Evolutionary conservation across 92 coral and sea anemone species (phyloP).

Genomic region (Palythoa caribaeorum): DNA sequence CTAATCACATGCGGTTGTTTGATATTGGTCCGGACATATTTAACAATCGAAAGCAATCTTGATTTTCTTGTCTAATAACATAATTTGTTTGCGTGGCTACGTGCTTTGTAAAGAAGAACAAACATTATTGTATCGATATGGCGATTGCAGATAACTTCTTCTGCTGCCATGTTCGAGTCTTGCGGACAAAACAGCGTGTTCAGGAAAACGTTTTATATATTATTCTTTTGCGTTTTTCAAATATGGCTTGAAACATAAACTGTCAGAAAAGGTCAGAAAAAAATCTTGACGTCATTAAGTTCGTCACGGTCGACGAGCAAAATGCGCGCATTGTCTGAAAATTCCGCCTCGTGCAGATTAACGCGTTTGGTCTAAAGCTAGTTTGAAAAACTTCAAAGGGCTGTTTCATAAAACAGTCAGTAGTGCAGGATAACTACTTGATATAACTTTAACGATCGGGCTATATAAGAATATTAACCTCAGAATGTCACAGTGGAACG

Average conservation of each 20-base stretch:
- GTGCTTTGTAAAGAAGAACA: not conserved
- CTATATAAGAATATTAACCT: not conserved
- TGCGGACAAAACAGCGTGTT: not conserved
- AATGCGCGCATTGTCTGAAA: constrained; percentile 29
- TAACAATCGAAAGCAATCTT: not conserved
- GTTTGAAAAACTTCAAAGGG: not conserved
- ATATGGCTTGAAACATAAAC: too few relatives aligned
- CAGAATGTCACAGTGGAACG: constrained; percentile 21
- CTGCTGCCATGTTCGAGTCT: not conserved
- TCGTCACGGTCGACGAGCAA: not conserved
- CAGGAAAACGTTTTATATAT: too few relatives aligned
- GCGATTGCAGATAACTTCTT: not conserved
- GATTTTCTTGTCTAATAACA: not conserved
- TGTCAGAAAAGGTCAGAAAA: not conserved
- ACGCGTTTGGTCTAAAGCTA: not conserved
- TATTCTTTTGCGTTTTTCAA: too few relatives aligned
- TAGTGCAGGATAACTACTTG: not conserved
- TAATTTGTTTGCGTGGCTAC: constrained; percentile 6
- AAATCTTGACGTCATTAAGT: not conserved
- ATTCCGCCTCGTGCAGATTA: not conserved
- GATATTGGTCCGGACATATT: constrained; percentile 12
- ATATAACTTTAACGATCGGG: not conserved
- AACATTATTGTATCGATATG: not conserved
- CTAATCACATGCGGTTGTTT: not conserved
- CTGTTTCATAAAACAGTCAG: not conserved